Base-by-base conservation (phyloP, 2,797 vertebrate genomes). In the Bovichtus variegatus region DNA sequence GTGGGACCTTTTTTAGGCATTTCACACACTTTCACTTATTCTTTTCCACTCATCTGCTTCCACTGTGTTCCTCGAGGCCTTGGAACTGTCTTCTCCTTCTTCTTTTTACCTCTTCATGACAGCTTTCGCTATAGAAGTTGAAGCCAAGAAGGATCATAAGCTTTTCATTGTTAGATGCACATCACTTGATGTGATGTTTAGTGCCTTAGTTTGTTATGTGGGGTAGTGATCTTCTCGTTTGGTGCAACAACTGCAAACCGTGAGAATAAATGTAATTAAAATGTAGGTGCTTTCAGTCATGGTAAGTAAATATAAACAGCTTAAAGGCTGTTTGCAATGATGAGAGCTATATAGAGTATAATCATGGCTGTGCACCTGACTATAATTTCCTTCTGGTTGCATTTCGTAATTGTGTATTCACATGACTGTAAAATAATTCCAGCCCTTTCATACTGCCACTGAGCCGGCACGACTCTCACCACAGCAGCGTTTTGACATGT, bases 221-320 rank as follows among this genome's bases (percentile, higher is more conserved):
- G n/a, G 13, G 58, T 44, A 19, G 58, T 29, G 41, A 54, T 73
- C 70, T 31, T 44, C 46, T 57, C 4, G 5, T 11, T 53, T 50
- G 44, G 49, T 9, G 4, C 8, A 70, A 62, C 69, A 34, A n/a
- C 47, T 1, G 27, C 53, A 47, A 46, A 43, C 16, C 61, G 46
- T 61, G 3, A 59, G 62, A 49, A 54, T 57, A 10, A 21, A 57
- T 64, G 44, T 19, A 15, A 59, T 82, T 71, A 71, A 34, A 69
- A 53, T 79, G 55, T 43, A 19, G 44, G 13, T 25, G 50, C 9
- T 72, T 75, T 68, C 53, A 76, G 21, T 71, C 71, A 61, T 41
- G 47, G 36, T 19, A 62, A 70, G 69, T 57, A 65, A 68, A 71
- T 38, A 54, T 47, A 79, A 75, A 80, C 55, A 2, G 55, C 74